Base-by-base conservation (phyloP, 2,888 invertebrate genomes). In the Cremastinae sp. region DNA sequence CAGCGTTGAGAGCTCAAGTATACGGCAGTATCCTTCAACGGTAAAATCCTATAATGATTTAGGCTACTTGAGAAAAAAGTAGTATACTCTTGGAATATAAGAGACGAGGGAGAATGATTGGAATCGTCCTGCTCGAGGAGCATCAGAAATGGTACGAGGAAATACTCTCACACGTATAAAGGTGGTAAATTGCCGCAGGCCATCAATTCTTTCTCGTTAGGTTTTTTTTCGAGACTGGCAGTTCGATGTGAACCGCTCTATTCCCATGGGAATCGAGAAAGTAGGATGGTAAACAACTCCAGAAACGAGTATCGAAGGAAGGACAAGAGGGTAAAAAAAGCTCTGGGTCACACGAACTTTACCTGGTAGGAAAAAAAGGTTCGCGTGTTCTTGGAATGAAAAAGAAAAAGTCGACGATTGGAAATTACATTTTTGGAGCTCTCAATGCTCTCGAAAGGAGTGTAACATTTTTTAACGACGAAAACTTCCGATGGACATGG, bases 371-470 rank as follows among this genome's bases (percentile, higher is more conserved):
- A 61, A n/a, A 16, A 55, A 53, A 22, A 49, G 22, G 45, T 28
- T 72, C 37, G 49, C 35, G 12, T 35, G 3, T 28, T 9, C 41
- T 12, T 45, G 14, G 43, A 65, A 22, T 59, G 7, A 8, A 12
- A 16, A 10, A 28, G 58, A 68, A 56, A 18, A 22, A 37, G 41
- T 16, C 8, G 9, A 28, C 43, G 59, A 53, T 20, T 39, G 41
- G 14, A 64, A 64, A 51, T 45, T 14, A 43, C 49, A 51, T 66
- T 37, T 20, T 39, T 12, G 43, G 12, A 22, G 5, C n/a, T 47
- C 12, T 41, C 37, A 64, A 64, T 82, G 78, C 80, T 82, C 80
- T 81, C 74, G 71, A 81, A 78, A 82, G 82, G 80, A 81, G 78
- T 78, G 69, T 20, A 69, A 80, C 79, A 82, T 83, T 82, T 83